Conservation (phyloP, 2,113 vertebrate species). For the Halichoeres trimaculatus region DNA sequence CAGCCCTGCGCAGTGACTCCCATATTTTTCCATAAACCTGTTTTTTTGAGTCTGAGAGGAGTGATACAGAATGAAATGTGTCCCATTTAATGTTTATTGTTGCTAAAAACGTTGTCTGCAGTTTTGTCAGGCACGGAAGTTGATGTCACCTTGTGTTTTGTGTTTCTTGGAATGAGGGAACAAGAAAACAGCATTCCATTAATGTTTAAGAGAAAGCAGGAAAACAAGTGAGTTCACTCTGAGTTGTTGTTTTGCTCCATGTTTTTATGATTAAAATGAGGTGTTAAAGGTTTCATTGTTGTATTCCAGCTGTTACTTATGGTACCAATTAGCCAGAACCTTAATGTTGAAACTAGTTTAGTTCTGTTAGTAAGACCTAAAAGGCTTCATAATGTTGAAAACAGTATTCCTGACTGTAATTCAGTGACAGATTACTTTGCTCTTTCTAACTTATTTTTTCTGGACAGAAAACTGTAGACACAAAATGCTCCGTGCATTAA, state of each 20-base stretch:
- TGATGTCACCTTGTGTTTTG: slow-evolving; percentile 19
- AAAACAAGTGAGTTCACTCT: slow-evolving; percentile 6
- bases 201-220: slow-evolving; percentile 30
- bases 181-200: slow-evolving; percentile 8
- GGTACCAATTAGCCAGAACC: background rate
- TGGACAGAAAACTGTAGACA: background rate
- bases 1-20: slow-evolving; percentile 7
- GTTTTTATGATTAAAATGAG: background rate
- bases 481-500: background rate
- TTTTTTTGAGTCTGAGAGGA: background rate
- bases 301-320: background rate
- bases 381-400: background rate
- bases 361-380: background rate
- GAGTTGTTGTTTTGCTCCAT: background rate
- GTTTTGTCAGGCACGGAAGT: background rate
- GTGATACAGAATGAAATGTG: background rate
- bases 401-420: background rate
- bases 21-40: background rate
- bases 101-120: background rate
- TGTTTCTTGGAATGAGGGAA: slow-evolving; percentile 14
- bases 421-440: background rate
- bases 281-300: background rate
- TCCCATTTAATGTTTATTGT: background rate
- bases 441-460: slow-evolving; percentile 1
- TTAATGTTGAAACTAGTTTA: background rate